Evolutionary conservation across 1,140 invertebrate species (phyloP).

Genomic region (Aricia agestis): DNA sequence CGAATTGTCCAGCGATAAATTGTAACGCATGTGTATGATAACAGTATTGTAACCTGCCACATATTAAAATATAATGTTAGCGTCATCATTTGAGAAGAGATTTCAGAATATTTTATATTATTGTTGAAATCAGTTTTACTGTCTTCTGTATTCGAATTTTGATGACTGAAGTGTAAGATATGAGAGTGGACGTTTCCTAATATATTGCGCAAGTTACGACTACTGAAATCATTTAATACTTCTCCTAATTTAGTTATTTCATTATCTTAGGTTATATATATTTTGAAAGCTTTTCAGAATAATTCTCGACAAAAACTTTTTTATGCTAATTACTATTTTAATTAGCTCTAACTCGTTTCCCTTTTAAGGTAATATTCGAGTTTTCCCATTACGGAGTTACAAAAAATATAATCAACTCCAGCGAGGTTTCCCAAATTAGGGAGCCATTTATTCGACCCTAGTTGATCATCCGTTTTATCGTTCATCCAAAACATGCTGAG

Average conservation of each 20-base stretch:
- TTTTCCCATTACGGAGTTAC: not conserved
- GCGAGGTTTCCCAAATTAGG: conserved; percentile 7
- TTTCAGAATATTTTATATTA: no score
- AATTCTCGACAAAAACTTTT: not conserved
- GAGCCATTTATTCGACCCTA: conserved; percentile 2
- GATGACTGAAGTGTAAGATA: no score
- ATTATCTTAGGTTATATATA: not conserved
- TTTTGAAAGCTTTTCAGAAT: not conserved
- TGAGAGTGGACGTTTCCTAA: no score
- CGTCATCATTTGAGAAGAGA: no score
- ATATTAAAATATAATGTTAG: no score
- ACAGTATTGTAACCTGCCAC: not conserved
- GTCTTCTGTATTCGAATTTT: no score
- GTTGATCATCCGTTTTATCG: conserved; percentile 12
- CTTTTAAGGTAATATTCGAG: conserved; percentile 1
- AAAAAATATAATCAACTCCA: conserved; percentile 12
- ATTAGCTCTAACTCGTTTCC: not conserved
- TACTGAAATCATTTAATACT: no score
- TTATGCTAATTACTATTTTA: conserved; percentile 9
- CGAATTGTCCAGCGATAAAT: not conserved
- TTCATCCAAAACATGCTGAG: conserved; percentile 10
- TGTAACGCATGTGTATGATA: not conserved
- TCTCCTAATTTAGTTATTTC: not conserved
- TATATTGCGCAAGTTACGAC: no score
- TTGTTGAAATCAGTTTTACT: no score